Conservation (phyloP, 1,140 invertebrate species). For the Drosophila eugracilis region DNA sequence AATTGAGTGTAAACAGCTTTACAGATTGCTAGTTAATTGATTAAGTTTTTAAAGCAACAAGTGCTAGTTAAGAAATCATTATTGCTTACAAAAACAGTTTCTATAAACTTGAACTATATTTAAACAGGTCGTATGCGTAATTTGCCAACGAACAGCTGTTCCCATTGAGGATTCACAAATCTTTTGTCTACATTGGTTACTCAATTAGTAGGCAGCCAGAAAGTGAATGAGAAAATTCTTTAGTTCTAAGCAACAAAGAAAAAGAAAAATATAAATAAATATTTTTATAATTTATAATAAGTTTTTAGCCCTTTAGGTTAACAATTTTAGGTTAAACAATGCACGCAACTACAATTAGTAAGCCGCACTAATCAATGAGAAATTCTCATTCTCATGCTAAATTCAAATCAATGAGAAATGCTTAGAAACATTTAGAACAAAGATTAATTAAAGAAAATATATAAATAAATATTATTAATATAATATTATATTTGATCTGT, state of each 20-base stretch:
- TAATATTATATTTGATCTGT: neutral
- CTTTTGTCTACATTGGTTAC: neutral
- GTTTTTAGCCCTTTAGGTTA: neutral
- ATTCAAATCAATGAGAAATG: neutral
- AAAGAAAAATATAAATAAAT: neutral
- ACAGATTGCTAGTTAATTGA: too few species aligned
- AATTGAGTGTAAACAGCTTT: neutral
- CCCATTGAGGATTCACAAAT: slow-evolving; percentile 6
- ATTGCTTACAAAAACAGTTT: slow-evolving; percentile 4
- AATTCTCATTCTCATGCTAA: too few species aligned
- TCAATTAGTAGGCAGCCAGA: neutral
- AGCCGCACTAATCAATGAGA: too few species aligned
- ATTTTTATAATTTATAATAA: neutral
- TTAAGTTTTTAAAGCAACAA: too few species aligned
- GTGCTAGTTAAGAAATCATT: too few species aligned
- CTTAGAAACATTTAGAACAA: too few species aligned
- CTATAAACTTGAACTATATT: slow-evolving; percentile 5
- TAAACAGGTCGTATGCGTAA: slow-evolving; percentile 14
- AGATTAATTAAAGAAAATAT: neutral
- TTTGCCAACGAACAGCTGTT: slow-evolving; percentile 22
- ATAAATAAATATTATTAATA: neutral
- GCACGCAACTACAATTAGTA: too few species aligned
- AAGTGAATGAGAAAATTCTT: neutral
- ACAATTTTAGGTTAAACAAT: neutral
- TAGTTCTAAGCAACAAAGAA: neutral